Conservation (phyloP, 2,113 vertebrate genomes). For the Montifringilla adamsi region DNA sequence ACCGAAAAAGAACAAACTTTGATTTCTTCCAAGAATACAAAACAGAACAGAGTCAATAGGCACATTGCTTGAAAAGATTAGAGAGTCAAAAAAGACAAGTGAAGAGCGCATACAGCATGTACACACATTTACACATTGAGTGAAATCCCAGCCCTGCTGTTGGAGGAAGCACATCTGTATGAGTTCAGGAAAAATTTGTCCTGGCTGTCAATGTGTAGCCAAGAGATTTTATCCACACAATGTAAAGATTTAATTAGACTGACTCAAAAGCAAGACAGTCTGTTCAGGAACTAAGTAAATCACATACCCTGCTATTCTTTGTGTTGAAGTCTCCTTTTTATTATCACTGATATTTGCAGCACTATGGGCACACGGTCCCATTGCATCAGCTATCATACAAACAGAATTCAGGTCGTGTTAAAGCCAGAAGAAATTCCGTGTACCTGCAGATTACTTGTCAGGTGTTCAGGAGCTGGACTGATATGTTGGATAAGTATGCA, state of each 20-base stretch:
- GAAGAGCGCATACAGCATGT: neutral
- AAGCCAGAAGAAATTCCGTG: neutral
- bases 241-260: neutral
- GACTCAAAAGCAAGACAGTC: neutral
- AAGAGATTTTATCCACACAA: neutral
- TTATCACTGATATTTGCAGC: neutral
- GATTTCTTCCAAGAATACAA: neutral
- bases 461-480: neutral
- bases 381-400: neutral
- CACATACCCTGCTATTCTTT: neutral
- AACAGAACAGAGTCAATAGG: neutral
- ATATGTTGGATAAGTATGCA: neutral
- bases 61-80: neutral
- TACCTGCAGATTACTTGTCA: neutral
- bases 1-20: neutral
- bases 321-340: neutral
- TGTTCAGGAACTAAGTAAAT: neutral
- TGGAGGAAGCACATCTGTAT: neutral
- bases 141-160: neutral
- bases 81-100: neutral
- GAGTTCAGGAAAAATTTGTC: neutral
- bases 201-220: neutral
- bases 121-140: fast-evolving
- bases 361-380: neutral
- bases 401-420: neutral